Evolutionary conservation across 2,113 vertebrate genomes (phyloP).

Genomic region (Accipiter virgatus): DNA sequence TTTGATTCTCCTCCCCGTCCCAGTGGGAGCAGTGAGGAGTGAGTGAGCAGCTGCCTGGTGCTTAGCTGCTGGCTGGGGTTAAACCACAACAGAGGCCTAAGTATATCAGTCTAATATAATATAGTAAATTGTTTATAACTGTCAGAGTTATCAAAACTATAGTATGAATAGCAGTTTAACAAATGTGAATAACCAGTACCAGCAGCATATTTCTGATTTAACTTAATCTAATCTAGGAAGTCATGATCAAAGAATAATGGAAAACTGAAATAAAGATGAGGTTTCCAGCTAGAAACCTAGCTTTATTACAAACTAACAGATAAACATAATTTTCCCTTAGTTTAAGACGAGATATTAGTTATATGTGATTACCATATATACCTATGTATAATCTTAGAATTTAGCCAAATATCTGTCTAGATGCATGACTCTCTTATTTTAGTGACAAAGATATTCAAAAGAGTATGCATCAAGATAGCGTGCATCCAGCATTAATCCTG

Average conservation of each 20-base stretch:
- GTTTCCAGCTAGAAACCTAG: neutral
- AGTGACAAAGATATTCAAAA: neutral
- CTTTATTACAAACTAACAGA: neutral
- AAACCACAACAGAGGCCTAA: neutral
- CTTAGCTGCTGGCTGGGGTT: too few relatives aligned
- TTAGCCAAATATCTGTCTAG: neutral
- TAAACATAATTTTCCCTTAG: neutral
- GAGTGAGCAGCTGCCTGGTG: too few relatives aligned
- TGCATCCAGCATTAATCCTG: neutral
- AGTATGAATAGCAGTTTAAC: neutral
- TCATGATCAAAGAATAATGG: neutral
- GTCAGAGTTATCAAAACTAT: neutral
- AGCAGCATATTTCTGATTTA: neutral
- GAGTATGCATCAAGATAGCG: neutral
- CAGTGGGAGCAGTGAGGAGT: too few relatives aligned
- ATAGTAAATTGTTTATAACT: neutral
- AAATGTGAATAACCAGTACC: neutral
- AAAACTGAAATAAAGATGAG: neutral
- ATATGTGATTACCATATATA: neutral
- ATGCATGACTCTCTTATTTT: neutral
- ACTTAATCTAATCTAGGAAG: neutral
- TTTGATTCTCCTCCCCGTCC: too few relatives aligned
- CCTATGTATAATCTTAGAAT: neutral
- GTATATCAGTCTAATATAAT: neutral
- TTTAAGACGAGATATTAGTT: neutral